Conservation (phyloP, 2,888 invertebrate genomes). For the Caenorhabditis sp. region DNA sequence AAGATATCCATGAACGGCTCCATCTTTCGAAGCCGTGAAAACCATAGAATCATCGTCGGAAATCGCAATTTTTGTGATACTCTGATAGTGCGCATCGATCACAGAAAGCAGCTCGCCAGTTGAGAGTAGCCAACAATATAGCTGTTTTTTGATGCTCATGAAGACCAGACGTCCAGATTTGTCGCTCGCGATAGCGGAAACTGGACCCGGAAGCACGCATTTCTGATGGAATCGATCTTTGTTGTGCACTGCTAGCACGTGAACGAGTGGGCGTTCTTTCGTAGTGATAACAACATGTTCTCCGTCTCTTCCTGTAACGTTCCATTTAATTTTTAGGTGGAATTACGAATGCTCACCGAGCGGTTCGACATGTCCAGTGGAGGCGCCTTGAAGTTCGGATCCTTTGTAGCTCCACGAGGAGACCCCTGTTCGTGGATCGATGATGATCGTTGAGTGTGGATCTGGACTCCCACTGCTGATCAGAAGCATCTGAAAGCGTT, state of each 20-base stretch:
- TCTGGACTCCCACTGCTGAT: constrained; percentile 63
- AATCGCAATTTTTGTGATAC: constrained; percentile 62
- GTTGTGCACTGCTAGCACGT: constrained; percentile 64
- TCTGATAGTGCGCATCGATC: constrained; percentile 71
- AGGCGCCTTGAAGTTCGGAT: constrained; percentile 70
- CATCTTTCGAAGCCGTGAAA: constrained; percentile 68
- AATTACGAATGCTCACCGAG: no score
- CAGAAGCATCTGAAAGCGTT: constrained; percentile 57
- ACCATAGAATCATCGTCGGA: constrained; percentile 68
- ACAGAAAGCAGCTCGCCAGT: constrained; percentile 69
- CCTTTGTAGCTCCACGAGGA: constrained; percentile 73
- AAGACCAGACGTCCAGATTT: constrained; percentile 67
- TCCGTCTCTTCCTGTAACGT: constrained; percentile 63
- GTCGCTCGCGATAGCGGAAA: constrained; percentile 55
- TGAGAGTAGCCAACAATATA: constrained; percentile 69
- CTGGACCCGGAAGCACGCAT: constrained; percentile 63
- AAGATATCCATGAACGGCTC: constrained; percentile 67
- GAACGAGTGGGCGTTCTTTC: constrained; percentile 67
- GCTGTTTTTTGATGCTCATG: constrained; percentile 65
- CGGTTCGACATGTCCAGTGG: constrained; percentile 61
- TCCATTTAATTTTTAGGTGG: no score
- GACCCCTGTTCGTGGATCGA: constrained; percentile 73
- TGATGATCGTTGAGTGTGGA: constrained; percentile 68
- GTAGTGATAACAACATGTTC: constrained; percentile 64
- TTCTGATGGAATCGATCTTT: constrained; percentile 65